Evolutionary conservation across 2,113 vertebrate genomes (phyloP).

Genomic region (Sclerurus mexicanus): DNA sequence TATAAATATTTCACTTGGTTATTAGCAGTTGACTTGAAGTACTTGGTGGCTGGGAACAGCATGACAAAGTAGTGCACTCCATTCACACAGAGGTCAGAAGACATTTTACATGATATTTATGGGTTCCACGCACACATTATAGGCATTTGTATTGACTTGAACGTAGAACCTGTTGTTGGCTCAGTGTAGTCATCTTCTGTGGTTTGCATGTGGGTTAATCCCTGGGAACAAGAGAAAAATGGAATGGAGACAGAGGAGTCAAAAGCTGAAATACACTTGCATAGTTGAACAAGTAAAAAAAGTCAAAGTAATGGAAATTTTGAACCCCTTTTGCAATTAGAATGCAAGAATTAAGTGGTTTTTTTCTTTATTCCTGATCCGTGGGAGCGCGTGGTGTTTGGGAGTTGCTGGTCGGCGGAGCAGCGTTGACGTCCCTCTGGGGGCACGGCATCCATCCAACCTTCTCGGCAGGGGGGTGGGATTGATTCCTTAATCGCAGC

Average conservation of each 20-base stretch:
- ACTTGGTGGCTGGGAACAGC: neutral
- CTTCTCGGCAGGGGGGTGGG: neutral
- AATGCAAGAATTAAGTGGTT: neutral
- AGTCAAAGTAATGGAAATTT: neutral
- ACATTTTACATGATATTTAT: neutral
- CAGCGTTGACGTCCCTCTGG: neutral
- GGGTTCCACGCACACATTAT: neutral
- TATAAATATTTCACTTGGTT: neutral
- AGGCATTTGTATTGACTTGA: neutral
- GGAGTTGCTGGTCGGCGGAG: neutral
- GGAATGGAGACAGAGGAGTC: neutral
- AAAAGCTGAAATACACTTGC: neutral
- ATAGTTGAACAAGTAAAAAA: neutral
- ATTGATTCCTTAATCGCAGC: conserved; percentile 18
- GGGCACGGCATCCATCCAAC: conserved; percentile 8
- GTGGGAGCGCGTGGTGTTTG: neutral
- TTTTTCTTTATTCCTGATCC: neutral
- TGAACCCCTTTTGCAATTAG: neutral
- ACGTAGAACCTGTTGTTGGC: neutral
- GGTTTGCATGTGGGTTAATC: neutral
- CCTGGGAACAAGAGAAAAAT: neutral
- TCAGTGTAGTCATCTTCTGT: neutral
- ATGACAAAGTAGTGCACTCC: neutral
- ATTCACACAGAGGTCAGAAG: neutral
- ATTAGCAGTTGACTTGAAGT: neutral